Evolutionary conservation across 2,888 invertebrate species (phyloP), one percentile per base, ranked within the genome.

Genomic region (Coenonympha glycerion): DNA sequence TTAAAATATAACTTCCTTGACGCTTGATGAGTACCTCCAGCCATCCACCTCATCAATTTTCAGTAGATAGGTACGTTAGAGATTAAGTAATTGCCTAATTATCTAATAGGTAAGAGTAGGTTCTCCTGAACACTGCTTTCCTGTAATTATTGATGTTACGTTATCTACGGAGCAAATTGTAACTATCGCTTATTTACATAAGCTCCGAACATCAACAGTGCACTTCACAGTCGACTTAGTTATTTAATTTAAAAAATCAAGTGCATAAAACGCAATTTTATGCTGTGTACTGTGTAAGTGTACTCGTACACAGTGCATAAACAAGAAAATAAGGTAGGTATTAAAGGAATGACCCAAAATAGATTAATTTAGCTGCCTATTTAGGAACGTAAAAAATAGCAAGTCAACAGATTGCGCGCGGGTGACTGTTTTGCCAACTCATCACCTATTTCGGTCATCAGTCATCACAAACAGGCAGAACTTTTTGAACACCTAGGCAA

Each of bases 121-220:
- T 37, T 13, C 22, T 9, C 39, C 24, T 5, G n/a, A n/a, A 24
- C 24, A 22, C 39, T 39, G 24, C n/a, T n/a, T n/a, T n/a, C 24
- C 15, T 24, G 39, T 15, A 24, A 39, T 39, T 41, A 26, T 13
- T 30, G 24, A 26, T 26, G 28, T 41, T 41, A 30, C 41, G 30
- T 41, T 19, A 41, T 19, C 13, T 28, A 41, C 19, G 30, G 18
- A 15, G 31, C 8, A 33, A 6, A 6, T 16, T 16, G 15, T 26
- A 41, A 28, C 28, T 28, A 30, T 19, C 41, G 41, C 30, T 30
- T 11, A 41, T 41, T 41, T 30, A 41, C 41, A 41, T 41, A 41
- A 28, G 19, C 41, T 41, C 3, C 6, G 13, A 6, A 28, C n/a
- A 9, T 41, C 41, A 41, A 41, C 41, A n/a, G n/a, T n/a, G n/a